Base-by-base conservation (phyloP, 2,888 invertebrate genomes). In the Apotomis capreana region DNA sequence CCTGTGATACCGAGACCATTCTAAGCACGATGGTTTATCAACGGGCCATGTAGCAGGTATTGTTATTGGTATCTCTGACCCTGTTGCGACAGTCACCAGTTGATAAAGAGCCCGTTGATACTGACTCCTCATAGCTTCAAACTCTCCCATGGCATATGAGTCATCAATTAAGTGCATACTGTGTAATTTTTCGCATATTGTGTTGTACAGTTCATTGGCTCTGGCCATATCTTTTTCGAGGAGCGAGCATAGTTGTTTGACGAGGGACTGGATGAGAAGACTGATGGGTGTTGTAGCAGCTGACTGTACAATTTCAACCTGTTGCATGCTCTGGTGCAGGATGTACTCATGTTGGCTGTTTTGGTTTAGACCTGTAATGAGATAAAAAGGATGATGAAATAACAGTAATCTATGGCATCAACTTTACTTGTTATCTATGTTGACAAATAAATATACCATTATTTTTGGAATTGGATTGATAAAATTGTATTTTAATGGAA, bases 81-180 rank as follows among this genome's bases (percentile, higher is more conserved):
- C 94, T 76, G 91, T 94, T 0, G 95, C 94, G 12, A 95, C 94
- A 10, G 93, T 91, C 0, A 96, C 94, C 5, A 96, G 85, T 75
- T 95, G 95, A 80, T 95, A 95, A 3, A 96, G 84, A 0, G 95
- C 96, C 77, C 94, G 87, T 84, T 96, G 95, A 81, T 96, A 96
- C 81, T 95, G 95, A 76, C 94, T 94, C 70, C 96, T 89, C 89
- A 96, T 94, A 0, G 94, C 94, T 82, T 96, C 96, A 81, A 96
- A 95, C 83, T 96, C 96, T 54, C 94, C 94, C 94, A 95, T 94
- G 5, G 94, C 91, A 78, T 95, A 96, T 0, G 96, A 96, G 80
- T 95, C 93, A 79, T 96, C 96, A 68, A 96, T 95, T 12, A 96
- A 86, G 69, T 95, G 94, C 95, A 96, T 95, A 76, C 95, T 93